These are phyloP conservation scores for Phanerotoma sp. DNA, from an alignment of 2,888 invertebrate genomes.

Conservation along the genomic window DNA sequence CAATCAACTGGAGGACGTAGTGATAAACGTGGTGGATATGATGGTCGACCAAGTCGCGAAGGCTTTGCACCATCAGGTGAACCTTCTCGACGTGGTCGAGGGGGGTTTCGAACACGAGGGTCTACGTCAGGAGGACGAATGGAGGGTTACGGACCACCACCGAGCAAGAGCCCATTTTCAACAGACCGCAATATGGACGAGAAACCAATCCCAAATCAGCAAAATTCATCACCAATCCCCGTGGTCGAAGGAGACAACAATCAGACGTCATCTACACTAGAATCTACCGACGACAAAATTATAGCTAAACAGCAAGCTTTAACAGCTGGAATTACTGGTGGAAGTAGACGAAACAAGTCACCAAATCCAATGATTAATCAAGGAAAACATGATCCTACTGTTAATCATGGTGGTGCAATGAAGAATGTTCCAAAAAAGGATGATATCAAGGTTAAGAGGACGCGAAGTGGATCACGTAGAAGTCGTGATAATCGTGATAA, in stretches of 20 bases:
- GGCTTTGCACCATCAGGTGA: conserved; percentile 87
- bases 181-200: conserved; percentile 51
- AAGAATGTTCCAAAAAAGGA: conserved; percentile 46
- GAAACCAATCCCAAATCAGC: too few relatives aligned
- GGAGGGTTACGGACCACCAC: conserved; percentile 78
- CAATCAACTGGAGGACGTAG: conserved; percentile 37
- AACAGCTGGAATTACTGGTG: conserved; percentile 66
- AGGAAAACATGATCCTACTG: conserved; percentile 29
- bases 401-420: conserved; percentile 30
- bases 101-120: conserved; percentile 60
- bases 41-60: conserved; percentile 60
- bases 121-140: conserved; percentile 64
- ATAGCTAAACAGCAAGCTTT: conserved; percentile 69
- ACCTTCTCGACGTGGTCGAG: conserved; percentile 84
- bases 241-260: conserved; percentile 52
- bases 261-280: conserved; percentile 40
- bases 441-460: conserved; percentile 47
- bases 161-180: conserved; percentile 74
- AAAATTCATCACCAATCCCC: conserved; percentile 45
- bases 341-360: conserved; percentile 56
- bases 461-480: conserved; percentile 52
- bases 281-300: conserved; percentile 64
- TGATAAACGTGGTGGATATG: conserved; percentile 49
- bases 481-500: conserved; percentile 53
- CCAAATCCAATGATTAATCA: conserved; percentile 44